Evolutionary conservation across 2,797 vertebrate species (phyloP).

Genomic region (Danio jaintianensis): DNA sequence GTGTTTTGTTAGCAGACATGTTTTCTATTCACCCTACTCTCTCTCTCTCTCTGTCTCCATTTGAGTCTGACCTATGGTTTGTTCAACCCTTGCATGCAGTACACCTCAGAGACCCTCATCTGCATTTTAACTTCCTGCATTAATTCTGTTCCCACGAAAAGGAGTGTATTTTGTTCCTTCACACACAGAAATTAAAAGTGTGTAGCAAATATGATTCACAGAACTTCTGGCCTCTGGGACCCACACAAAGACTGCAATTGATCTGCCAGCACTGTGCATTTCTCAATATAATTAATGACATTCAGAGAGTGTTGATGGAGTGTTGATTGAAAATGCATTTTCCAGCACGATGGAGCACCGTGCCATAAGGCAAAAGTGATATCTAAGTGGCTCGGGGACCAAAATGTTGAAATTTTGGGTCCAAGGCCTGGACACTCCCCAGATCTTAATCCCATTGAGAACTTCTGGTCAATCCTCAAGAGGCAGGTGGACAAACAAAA

Average conservation of each 20-base stretch:
- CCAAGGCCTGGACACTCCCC: no score
- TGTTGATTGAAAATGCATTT: no score
- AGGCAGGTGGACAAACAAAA: no score
- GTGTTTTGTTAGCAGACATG: conserved; percentile 8
- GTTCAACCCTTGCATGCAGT: no score
- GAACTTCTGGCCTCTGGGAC: neutral
- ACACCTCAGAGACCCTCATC: neutral
- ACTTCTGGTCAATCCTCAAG: no score
- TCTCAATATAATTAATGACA: neutral
- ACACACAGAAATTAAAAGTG: neutral
- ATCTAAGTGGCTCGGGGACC: no score
- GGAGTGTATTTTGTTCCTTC: neutral
- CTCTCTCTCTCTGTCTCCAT: conserved; percentile 17
- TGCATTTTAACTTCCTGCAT: conserved; percentile 1
- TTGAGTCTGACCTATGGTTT: neutral
- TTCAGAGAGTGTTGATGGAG: no score
- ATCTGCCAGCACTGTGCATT: neutral
- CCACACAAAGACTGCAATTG: conserved; percentile 14
- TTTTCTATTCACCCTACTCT: neutral
- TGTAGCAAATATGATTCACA: neutral
- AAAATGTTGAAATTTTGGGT: no score
- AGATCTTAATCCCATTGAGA: no score
- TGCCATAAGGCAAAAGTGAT: no score
- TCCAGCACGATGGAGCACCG: no score
- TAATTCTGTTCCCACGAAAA: conserved; percentile 1